Evolutionary conservation across 2,113 vertebrate species (phyloP).

Genomic region (Labeo rohita): DNA sequence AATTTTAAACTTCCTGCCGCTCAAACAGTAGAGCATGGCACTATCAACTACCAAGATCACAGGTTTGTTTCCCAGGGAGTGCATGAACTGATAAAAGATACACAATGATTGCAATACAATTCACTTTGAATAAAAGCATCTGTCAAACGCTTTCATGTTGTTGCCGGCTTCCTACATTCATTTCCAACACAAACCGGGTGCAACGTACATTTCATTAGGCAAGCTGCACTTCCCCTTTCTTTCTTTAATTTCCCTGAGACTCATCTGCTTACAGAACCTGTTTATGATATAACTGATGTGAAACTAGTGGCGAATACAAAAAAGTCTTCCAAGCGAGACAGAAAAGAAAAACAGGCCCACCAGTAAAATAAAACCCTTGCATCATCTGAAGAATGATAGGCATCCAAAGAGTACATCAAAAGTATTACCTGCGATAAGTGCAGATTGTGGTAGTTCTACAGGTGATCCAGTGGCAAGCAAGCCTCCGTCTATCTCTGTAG

Average conservation of each 20-base stretch:
- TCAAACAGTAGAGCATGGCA: neutral
- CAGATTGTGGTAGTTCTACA: slow-evolving; percentile 14
- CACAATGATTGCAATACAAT: neutral
- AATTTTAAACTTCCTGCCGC: neutral
- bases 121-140: neutral
- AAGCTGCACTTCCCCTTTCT: neutral
- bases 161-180: neutral
- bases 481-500: slow-evolving; percentile 53
- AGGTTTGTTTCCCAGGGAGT: neutral
- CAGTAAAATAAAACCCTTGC: neutral
- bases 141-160: neutral
- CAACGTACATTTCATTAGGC: neutral
- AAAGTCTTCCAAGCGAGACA: neutral
- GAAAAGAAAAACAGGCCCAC: neutral
- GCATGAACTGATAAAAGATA: neutral
- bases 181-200: neutral
- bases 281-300: neutral
- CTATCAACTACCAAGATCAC: neutral
- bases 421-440: slow-evolving; percentile 21
- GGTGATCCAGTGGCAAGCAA: slow-evolving; percentile 56
- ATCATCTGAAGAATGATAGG: neutral
- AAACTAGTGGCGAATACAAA: neutral
- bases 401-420: neutral
- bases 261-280: neutral
- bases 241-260: neutral